Conservation (phyloP, 2,797 vertebrate species). For the Rhinatrema bivittatum region DNA sequence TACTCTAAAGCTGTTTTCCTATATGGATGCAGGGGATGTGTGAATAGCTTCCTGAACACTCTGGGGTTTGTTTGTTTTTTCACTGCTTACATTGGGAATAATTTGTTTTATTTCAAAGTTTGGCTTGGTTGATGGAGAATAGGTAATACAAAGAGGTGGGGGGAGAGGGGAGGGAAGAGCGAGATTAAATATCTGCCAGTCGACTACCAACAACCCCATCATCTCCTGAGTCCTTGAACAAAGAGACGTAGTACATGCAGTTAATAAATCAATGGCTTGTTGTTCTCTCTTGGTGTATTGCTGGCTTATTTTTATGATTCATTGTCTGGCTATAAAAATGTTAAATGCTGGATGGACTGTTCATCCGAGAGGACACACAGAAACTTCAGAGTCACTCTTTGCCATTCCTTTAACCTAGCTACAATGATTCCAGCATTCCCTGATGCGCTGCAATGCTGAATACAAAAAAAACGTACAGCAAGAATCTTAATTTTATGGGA, state of each 20-base stretch:
- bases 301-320: slow-evolving; percentile 12
- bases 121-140: too few relatives aligned
- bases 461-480: too few relatives aligned
- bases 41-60: too few relatives aligned
- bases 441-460: too few relatives aligned
- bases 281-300: slow-evolving; percentile 9
- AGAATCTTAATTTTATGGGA: too few relatives aligned
- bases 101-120: slow-evolving; percentile 13
- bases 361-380: too few relatives aligned
- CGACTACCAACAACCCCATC: slow-evolving; percentile 1
- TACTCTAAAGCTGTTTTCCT: too few relatives aligned
- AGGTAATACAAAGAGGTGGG: slow-evolving; percentile 8
- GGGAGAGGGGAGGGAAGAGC: background rate
- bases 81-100: slow-evolving; percentile 12
- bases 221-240: background rate
- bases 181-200: slow-evolving; percentile 11
- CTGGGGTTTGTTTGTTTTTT: slow-evolving; percentile 31
- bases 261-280: slow-evolving; percentile 8
- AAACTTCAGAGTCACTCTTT: too few relatives aligned
- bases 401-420: too few relatives aligned
- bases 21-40: too few relatives aligned
- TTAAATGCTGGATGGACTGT: slow-evolving; percentile 8
- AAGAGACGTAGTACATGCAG: slow-evolving; percentile 4
- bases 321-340: slow-evolving; percentile 2
- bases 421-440: too few relatives aligned